Evolutionary conservation across 2,113 vertebrate species (phyloP).

Genomic region (Halcyon senegalensis): DNA sequence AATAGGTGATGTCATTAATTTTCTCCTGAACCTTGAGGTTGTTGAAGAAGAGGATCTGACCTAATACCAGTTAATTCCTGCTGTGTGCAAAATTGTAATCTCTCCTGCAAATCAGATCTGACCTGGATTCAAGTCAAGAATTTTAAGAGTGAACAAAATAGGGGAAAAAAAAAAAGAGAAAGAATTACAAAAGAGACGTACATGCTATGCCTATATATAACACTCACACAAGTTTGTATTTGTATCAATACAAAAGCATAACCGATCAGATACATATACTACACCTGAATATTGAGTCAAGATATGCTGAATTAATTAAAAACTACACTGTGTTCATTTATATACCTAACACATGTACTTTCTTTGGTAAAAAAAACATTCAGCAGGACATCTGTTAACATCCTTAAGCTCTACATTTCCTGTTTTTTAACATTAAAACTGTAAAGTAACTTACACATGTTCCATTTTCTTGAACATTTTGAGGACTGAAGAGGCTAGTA

Average conservation of each 20-base stretch:
- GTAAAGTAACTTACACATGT: background rate
- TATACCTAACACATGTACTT: background rate
- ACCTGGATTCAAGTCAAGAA: conserved; percentile 60
- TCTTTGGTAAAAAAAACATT: background rate
- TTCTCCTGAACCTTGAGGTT: conserved; percentile 7
- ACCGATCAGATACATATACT: background rate
- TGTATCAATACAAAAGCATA: background rate
- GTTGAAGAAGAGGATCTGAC: conserved; percentile 41
- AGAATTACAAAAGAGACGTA: background rate
- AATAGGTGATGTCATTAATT: conserved; percentile 31
- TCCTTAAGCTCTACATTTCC: background rate
- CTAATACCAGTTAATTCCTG: conserved; percentile 62
- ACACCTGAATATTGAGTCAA: background rate
- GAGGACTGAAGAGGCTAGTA: background rate
- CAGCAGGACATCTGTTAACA: background rate
- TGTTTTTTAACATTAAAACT: background rate
- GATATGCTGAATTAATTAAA: background rate
- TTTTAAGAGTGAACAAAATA: conserved; percentile 1
- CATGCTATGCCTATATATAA: background rate
- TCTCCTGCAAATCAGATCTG: conserved; percentile 42
- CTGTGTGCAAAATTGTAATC: conserved; percentile 44
- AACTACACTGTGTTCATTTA: background rate
- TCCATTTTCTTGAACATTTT: background rate
- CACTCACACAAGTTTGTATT: background rate
- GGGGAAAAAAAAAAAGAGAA: too few relatives aligned